Evolutionary conservation across 2,888 invertebrate genomes (phyloP).

Genomic region (Apamea sordens): DNA sequence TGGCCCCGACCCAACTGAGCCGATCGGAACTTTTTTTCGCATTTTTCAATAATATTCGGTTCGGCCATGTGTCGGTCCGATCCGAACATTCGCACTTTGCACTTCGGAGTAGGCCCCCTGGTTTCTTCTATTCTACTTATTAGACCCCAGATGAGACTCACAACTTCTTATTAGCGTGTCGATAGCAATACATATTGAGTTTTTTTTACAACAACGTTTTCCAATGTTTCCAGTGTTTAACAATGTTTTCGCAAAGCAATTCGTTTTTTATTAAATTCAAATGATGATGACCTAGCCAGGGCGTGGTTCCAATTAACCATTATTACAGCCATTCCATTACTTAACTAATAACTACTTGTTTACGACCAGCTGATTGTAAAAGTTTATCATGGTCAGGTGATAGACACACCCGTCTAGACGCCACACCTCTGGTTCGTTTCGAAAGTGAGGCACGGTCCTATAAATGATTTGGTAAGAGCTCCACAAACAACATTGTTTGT

Average conservation of each 20-base stretch:
- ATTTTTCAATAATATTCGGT: no score
- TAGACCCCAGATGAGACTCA: neutral
- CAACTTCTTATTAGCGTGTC: neutral
- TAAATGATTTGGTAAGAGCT: slow-evolving; percentile 31
- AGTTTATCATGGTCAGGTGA: slow-evolving; percentile 22
- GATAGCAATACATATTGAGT: neutral
- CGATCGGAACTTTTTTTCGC: no score
- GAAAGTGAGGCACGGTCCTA: slow-evolving; percentile 37
- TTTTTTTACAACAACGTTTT: no score
- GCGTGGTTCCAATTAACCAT: slow-evolving; percentile 29
- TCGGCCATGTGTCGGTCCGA: no score
- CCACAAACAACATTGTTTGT: slow-evolving; percentile 8
- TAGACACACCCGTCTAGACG: slow-evolving; percentile 29
- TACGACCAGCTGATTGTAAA: slow-evolving; percentile 12
- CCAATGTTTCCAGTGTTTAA: neutral
- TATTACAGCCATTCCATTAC: slow-evolving; percentile 22
- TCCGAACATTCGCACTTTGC: no score
- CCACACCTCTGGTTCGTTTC: slow-evolving; percentile 43
- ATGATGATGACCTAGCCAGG: neutral
- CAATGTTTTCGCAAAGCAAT: neutral
- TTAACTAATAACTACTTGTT: slow-evolving; percentile 34
- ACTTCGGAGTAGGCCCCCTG: no score
- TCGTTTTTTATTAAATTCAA: neutral
- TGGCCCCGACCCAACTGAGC: no score
- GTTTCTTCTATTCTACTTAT: neutral